Evolutionary conservation across 2,113 vertebrate genomes (phyloP), one percentile per base, ranked within the genome.

Genomic region (Rousettus leschenaultii): DNA sequence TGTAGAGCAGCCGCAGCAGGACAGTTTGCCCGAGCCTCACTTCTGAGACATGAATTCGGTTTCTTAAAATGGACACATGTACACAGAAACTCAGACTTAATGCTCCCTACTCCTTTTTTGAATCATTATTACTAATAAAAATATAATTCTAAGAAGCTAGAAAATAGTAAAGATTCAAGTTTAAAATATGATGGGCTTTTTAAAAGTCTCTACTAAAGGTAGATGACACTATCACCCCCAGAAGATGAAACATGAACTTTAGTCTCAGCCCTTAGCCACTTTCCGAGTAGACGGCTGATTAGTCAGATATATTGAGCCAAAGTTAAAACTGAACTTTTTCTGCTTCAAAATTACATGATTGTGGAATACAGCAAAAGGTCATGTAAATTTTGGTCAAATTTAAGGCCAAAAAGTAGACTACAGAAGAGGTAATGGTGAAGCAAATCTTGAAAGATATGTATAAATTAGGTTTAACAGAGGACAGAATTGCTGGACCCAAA

Each of bases 271-370:
- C 13, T 57, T 71, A 13, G 35, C 21, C 4, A 1, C 86, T 65
- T 48, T 82, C 59, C 38, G 18, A 65, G 73, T 16, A 28, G 57
- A 74, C 38, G 61, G 48, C 24, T 33, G 5, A 79, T 86, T 51
- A 65, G 70, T 91, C 15, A 66, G 59, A 40, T 43, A 43, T 12
- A 55, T 7, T 22, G 21, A 90, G 30, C 28, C n/a, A n/a, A 90
- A 82, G 18, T 95, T 77, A 89, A 82, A 94, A 86, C n/a, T 33
- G n/a, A 57, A 75, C 7, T 30, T 89, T 73, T 75, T 86, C 78
- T 86, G 43, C 68, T 55, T 94, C 30, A 77, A 77, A 86, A 89
- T 48, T 63, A 82, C 14, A 55, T 57, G 24, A 74, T 30, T 30
- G 3, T 74, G 74, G 35, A 73, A 40, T 35, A 48, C 18, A 80